phyloP scores from a whole-genome alignment of 1,140 invertebrate genomes.

The Heliconius eleuchia region DNA sequence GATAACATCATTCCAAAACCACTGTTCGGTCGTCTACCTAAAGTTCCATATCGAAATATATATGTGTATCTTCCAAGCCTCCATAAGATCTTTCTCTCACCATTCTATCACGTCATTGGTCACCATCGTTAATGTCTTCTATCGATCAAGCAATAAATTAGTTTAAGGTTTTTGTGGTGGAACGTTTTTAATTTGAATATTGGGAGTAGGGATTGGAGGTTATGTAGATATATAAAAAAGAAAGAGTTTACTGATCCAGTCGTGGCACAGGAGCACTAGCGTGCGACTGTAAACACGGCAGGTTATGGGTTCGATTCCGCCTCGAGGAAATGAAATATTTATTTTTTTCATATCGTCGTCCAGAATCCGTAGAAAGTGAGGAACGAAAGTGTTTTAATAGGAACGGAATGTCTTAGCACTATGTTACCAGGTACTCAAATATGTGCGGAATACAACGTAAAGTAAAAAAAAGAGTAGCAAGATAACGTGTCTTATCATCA shows the following conservation, averaged over 20 bases:
- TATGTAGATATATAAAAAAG: background rate
- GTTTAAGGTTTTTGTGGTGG: constrained; percentile 17
- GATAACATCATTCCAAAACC: background rate
- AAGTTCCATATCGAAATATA: background rate
- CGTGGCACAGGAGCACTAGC: no score
- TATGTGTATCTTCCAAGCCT: background rate
- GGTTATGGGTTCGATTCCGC: no score
- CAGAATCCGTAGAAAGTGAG: no score
- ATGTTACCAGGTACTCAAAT: no score
- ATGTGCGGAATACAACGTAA: no score
- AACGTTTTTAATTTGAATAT: background rate
- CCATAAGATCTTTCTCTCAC: constrained; percentile 20
- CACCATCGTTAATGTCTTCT: constrained; percentile 18
- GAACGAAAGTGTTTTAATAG: no score
- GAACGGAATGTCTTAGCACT: no score
- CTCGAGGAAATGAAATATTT: no score
- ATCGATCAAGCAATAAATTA: constrained; percentile 24
- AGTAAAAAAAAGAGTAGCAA: background rate
- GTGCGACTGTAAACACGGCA: no score
- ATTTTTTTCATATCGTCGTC: no score
- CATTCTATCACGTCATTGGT: constrained; percentile 14
- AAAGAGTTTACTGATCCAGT: background rate
- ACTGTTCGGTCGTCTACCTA: background rate
- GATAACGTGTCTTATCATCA: background rate
- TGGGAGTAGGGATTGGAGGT: background rate